A percentile compares a stretch with the other conserved stretches of the same genome.
Evolutionary conservation across 2,797 vertebrate species (phyloP).

Genomic region (Chelon auratus): DNA sequence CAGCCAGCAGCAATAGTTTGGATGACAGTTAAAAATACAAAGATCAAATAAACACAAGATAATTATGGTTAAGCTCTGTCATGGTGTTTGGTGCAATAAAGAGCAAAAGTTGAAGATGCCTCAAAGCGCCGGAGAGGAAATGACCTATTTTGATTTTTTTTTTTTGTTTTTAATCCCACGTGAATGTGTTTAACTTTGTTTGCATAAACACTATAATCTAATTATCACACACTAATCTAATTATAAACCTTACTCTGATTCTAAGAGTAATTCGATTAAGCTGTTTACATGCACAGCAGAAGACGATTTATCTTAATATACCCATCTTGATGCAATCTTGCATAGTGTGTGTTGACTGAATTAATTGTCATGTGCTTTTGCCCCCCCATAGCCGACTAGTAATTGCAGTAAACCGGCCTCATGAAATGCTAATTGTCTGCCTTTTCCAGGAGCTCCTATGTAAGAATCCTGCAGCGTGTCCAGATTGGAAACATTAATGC

Average conservation of each 20-base stretch:
- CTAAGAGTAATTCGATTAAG: constrained; percentile 74
- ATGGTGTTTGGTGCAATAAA: constrained; percentile 40
- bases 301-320: constrained; percentile 64
- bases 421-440: constrained; percentile 20
- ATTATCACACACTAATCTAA: constrained; percentile 78
- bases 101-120: constrained; percentile 57
- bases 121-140: constrained; percentile 46
- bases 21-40: constrained; percentile 30
- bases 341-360: constrained; percentile 51
- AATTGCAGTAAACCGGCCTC: constrained; percentile 1
- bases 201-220: constrained; percentile 71
- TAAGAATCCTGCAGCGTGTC: constrained; percentile 14
- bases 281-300: constrained; percentile 63
- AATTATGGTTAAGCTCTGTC: constrained; percentile 30
- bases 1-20: constrained; percentile 18
- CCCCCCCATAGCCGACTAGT: constrained; percentile 34
- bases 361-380: constrained; percentile 31
- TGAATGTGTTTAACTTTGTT: constrained; percentile 70
- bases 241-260: constrained; percentile 74
- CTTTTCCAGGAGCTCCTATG: constrained; percentile 13
- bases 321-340: constrained; percentile 57
- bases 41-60: constrained; percentile 30
- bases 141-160: constrained; percentile 64
- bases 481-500: constrained; percentile 18
- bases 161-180: constrained; percentile 13